Percentiles rank a stretch among this genome's conserved stretches.
These are phyloP conservation scores for Muscina levida DNA, from an alignment of 2,888 invertebrate species.

Conservation along the genomic window DNA sequence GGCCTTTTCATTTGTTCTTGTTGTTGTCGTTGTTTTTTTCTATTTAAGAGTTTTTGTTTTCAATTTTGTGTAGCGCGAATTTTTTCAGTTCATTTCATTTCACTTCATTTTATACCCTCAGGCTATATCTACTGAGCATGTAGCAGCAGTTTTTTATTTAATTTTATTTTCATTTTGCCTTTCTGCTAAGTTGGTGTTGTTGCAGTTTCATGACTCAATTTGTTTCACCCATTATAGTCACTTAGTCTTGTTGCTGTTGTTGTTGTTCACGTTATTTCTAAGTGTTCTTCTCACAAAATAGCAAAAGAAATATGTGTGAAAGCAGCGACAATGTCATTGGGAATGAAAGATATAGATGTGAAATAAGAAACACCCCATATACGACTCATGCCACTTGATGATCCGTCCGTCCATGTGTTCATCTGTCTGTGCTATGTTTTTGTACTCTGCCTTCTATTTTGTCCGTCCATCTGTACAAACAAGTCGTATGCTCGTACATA, in stretches of 20 bases:
- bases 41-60: constrained; percentile 26
- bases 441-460: background rate
- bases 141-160: constrained; percentile 27
- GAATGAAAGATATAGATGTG: background rate
- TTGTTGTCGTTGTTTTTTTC: constrained; percentile 1
- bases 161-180: constrained; percentile 24
- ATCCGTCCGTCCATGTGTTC: constrained; percentile 1
- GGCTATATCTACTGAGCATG: constrained; percentile 19
- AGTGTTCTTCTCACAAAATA: background rate
- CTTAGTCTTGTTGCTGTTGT: background rate
- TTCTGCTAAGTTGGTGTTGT: too few species aligned
- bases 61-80: constrained; percentile 9
- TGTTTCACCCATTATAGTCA: constrained; percentile 18
- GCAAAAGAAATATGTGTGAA: constrained; percentile 9
- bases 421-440: background rate
- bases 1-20: background rate
- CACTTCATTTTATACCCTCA: background rate
- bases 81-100: constrained; percentile 14
- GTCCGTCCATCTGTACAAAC: background rate
- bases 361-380: constrained; percentile 7
- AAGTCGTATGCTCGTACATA: background rate
- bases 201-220: constrained; percentile 44
- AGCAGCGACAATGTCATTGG: constrained; percentile 25
- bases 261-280: constrained; percentile 8
- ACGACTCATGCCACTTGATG: background rate